These are phyloP conservation scores for Sepiola atlantica DNA, from an alignment of 2,888 invertebrate species.

Conservation along the genomic window DNA sequence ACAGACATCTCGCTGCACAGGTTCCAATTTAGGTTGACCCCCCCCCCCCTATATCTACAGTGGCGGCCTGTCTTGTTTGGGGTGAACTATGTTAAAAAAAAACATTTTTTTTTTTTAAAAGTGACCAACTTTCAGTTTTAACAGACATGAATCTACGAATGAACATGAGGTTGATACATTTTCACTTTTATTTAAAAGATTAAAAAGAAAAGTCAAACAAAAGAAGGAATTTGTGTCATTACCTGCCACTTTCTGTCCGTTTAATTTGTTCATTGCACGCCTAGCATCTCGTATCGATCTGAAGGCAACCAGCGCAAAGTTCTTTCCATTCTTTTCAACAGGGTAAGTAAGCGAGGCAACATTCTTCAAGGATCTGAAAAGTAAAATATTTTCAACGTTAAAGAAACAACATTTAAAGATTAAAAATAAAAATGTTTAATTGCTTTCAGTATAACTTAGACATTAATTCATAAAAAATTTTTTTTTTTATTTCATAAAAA, in stretches of 20 bases:
- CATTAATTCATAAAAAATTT: too few relatives aligned
- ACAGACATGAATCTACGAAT: background rate
- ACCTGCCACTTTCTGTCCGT: constrained; percentile 51
- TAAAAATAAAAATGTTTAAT: background rate
- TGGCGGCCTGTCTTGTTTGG: too few relatives aligned
- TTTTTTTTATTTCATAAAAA: background rate
- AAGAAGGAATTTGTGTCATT: background rate
- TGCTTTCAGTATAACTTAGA: too few relatives aligned
- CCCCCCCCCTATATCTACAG: too few relatives aligned
- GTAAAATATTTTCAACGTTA: too few relatives aligned
- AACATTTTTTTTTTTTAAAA: background rate
- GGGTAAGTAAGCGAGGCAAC: constrained; percentile 56
- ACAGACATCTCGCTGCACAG: too few relatives aligned
- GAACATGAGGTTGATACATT: too few relatives aligned
- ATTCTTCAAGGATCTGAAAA: constrained; percentile 60
- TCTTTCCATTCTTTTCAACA: constrained; percentile 50
- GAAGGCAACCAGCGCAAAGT: constrained; percentile 58
- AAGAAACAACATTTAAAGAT: background rate
- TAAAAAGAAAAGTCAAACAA: too few relatives aligned
- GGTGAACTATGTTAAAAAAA: too few relatives aligned
- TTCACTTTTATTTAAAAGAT: too few relatives aligned
- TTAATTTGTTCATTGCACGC: constrained; percentile 58
- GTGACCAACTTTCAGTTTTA: background rate
- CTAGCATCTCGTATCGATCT: constrained; percentile 62
- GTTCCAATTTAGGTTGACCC: too few relatives aligned